phyloP scores from a whole-genome alignment of 2,113 vertebrate species.

The Oryzias celebensis region DNA sequence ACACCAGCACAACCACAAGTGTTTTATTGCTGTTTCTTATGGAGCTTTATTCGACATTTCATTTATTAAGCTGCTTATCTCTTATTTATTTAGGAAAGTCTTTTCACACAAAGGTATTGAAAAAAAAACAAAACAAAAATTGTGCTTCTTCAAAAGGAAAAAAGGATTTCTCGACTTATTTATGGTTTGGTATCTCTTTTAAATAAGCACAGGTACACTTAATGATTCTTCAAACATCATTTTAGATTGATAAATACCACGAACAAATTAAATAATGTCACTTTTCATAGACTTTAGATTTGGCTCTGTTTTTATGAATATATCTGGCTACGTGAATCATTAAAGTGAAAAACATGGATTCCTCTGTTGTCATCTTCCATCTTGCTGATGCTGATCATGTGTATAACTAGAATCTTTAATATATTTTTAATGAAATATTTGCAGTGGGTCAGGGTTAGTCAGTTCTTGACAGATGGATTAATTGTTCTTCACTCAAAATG shows the following conservation, averaged over 20 bases:
- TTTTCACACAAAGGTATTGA: background rate
- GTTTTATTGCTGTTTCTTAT: background rate
- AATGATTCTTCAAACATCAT: background rate
- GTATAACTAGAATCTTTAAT: background rate
- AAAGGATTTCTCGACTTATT: background rate
- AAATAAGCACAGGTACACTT: background rate
- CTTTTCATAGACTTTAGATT: background rate
- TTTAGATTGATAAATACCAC: background rate
- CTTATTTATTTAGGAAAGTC: constrained; percentile 4
- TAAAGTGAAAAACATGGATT: background rate
- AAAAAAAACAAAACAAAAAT: background rate
- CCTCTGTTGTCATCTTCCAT: background rate
- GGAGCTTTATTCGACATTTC: constrained; percentile 2
- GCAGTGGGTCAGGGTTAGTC: background rate
- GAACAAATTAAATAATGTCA: constrained; percentile 5
- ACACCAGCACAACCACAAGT: background rate
- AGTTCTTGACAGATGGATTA: background rate
- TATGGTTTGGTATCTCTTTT: background rate
- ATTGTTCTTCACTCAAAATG: background rate
- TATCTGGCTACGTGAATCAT: too few species aligned
- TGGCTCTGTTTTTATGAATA: too few species aligned
- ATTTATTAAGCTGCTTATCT: background rate
- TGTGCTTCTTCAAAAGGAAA: background rate
- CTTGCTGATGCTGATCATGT: background rate
- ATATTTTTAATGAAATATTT: background rate